phyloP scores from a whole-genome alignment of 2,888 invertebrate genomes.

The Anticlea derivata region DNA sequence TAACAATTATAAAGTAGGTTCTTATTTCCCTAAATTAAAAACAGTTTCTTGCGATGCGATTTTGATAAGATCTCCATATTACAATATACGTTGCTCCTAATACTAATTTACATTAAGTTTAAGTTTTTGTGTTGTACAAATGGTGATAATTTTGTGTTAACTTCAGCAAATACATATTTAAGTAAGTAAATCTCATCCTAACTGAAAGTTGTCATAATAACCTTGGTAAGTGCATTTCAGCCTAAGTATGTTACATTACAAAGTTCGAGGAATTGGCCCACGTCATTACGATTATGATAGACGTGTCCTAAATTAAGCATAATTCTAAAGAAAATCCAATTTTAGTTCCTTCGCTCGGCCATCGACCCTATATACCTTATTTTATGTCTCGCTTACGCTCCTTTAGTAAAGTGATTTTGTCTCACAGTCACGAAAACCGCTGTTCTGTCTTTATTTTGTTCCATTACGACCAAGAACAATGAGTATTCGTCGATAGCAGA shows the following conservation, averaged over 20 bases:
- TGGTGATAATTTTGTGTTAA: no score
- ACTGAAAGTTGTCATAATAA: no score
- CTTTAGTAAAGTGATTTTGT: conserved; percentile 56
- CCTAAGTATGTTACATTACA: conserved; percentile 36
- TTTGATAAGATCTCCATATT: no score
- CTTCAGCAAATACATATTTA: no score
- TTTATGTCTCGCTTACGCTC: conserved; percentile 61
- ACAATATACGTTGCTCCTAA: no score
- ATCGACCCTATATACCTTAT: conserved; percentile 80
- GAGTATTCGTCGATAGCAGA: conserved; percentile 72
- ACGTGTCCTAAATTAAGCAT: conserved; percentile 67
- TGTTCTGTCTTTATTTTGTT: conserved; percentile 82
- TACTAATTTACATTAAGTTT: no score
- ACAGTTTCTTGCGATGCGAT: no score
- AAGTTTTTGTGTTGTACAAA: no score
- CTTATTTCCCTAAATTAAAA: no score
- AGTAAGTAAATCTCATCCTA: no score
- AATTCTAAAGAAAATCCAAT: conserved; percentile 75
- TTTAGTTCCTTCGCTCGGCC: conserved; percentile 79
- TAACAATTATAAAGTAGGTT: no score
- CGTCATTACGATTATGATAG: conserved; percentile 52
- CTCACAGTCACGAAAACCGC: conserved; percentile 82
- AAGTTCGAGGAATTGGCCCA: conserved; percentile 37
- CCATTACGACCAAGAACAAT: conserved; percentile 82
- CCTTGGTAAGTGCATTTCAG: not conserved